Base-by-base conservation (phyloP, 1,140 invertebrate genomes). In the Drosophila albomicans region DNA sequence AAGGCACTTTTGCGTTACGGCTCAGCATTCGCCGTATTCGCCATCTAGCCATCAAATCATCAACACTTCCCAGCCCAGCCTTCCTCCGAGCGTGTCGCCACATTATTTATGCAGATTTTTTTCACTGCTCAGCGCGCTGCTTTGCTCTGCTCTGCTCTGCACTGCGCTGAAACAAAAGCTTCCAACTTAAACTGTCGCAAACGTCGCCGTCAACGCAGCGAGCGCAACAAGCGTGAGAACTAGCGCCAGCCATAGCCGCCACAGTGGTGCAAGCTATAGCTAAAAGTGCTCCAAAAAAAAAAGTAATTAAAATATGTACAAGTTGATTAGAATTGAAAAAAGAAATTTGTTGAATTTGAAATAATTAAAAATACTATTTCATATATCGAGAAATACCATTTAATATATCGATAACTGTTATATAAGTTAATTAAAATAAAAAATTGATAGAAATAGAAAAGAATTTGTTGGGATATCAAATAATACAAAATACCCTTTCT, bases 201-300 rank as follows among this genome's bases (percentile, higher is more conserved):
- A 75, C 73, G 68, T 49, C 43, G 15, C 59, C 73, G 58, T 69
- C 65, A 71, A 67, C 75, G 82, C 67, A 71, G 20, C 51, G 61
- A 79, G 75, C 82, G 79, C 79, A 86, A 87, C 82, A 86, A 86
- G 82, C 82, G 82, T 86, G 82, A 87, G 82, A 86, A 86, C 82
- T 87, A 87, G 75, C 75, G 64, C 79, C 84, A 66, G 68, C 71
- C 51, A 65, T 28, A 43, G 15, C 69, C 8, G 2, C 45, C 59
- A 84, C 77, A 77, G 67, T 84, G 81, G 77, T 41, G 6, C 38
- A 1, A 48, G 43, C 11, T 46, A 11, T 30, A 32, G 35, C 32
- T 20, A 85, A 78, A 82, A 85, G 8, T n/a, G 43, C 58, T 71
- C 13, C 3, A 38, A 41, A 38, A 16, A 20, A 41, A 57, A 57